These are phyloP conservation scores for Rhipidura dahli DNA, from an alignment of 2,113 vertebrate species.

Conservation along the genomic window DNA sequence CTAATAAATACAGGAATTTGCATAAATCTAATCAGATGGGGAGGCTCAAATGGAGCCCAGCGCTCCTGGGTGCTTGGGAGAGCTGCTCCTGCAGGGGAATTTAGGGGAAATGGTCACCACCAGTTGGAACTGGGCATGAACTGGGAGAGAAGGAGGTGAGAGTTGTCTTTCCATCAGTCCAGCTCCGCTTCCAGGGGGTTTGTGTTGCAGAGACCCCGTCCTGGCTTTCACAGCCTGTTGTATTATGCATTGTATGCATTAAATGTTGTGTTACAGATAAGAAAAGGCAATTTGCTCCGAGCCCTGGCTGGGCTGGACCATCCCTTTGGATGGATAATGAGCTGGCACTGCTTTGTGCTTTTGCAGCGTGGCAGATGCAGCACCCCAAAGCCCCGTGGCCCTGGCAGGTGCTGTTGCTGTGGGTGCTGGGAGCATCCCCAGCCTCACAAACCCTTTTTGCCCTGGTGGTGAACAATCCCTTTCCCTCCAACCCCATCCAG, in stretches of 20 bases:
- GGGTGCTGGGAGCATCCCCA: not conserved
- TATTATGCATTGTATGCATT: not conserved
- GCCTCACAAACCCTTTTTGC: not conserved
- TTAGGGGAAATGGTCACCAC: not conserved
- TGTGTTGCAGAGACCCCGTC: not conserved
- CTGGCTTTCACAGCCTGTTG: not conserved
- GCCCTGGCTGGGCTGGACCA: not conserved
- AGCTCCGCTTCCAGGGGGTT: not conserved
- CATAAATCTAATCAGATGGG: slow-evolving; percentile 12
- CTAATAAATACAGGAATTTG: slow-evolving; percentile 31
- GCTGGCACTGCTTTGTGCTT: not conserved
- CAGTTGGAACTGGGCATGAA: not conserved
- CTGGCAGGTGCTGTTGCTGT: not conserved
- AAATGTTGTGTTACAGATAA: not conserved
- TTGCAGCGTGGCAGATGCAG: not conserved
- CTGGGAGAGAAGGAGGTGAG: not conserved
- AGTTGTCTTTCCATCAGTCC: not conserved
- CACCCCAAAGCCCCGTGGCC: not conserved
- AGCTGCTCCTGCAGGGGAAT: not conserved
- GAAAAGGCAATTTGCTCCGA: not conserved
- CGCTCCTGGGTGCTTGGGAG: not conserved
- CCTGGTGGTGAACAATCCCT: not conserved
- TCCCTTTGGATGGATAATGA: not conserved
- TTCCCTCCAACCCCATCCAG: not conserved
- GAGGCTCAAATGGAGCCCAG: not conserved